Percentiles rank a stretch among this genome's conserved stretches.
phyloP scores from a whole-genome alignment of 1,140 invertebrate genomes.

The Nautilus pompilius region DNA sequence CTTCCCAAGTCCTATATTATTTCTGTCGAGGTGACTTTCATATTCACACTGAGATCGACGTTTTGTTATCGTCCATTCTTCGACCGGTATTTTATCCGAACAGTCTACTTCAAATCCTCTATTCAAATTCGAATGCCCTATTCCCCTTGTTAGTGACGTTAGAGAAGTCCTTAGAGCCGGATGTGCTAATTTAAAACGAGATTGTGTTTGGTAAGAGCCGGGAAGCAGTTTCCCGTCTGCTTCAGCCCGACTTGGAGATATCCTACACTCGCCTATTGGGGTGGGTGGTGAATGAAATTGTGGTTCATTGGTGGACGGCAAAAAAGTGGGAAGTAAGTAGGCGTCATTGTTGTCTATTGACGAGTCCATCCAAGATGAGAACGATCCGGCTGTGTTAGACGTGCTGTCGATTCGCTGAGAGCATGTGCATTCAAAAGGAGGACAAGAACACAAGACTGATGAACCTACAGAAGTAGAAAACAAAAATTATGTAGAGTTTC shows the following conservation, averaged over 20 bases:
- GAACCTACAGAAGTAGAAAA: constrained; percentile 27
- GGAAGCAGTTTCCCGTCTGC: not conserved
- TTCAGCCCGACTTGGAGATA: not conserved
- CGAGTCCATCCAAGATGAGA: not conserved
- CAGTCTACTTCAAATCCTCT: not conserved
- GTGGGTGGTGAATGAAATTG: not conserved
- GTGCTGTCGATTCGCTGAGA: constrained; percentile 17
- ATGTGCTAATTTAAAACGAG: not conserved
- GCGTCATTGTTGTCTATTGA: not conserved
- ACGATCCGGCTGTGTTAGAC: not conserved
- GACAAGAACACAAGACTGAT: constrained; percentile 52
- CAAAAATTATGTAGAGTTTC: too few species aligned
- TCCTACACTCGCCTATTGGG: not conserved
- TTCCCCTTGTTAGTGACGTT: not conserved
- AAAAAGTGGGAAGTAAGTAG: constrained; percentile 5
- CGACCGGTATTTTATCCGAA: not conserved
- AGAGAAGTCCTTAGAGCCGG: not conserved
- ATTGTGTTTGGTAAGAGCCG: not conserved
- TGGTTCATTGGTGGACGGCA: constrained; percentile 4
- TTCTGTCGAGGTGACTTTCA: constrained; percentile 3
- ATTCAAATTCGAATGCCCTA: not conserved
- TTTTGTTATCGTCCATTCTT: constrained; percentile 3
- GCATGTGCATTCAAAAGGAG: constrained; percentile 55
- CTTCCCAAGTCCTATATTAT: not conserved
- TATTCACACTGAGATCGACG: not conserved